These are phyloP conservation scores for Geococcyx californianus DNA, from an alignment of 2,113 vertebrate species.

Conservation along the genomic window DNA sequence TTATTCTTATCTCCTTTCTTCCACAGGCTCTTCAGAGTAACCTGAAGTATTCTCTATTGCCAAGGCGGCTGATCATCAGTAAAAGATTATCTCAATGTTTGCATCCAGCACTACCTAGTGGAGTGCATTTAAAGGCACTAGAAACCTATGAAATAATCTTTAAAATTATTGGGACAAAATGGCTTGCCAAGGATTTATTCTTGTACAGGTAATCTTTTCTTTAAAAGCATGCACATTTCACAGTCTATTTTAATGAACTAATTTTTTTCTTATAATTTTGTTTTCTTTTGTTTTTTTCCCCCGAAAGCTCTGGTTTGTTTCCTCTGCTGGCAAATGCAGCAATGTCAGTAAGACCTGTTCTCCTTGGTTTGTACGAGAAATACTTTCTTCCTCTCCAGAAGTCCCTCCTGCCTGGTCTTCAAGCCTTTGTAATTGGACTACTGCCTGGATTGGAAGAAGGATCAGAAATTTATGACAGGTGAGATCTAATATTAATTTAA, in stretches of 20 bases:
- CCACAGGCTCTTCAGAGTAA: slow-evolving; percentile 95
- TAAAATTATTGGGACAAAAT: slow-evolving; percentile 96
- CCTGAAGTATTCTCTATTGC: slow-evolving; percentile 91
- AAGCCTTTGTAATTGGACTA: slow-evolving; percentile 92
- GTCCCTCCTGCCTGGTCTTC: slow-evolving; percentile 91
- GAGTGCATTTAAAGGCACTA: slow-evolving; percentile 94
- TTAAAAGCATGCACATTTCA: background rate
- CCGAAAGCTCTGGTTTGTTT: slow-evolving; percentile 89
- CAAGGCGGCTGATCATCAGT: slow-evolving; percentile 89
- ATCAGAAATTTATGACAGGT: slow-evolving; percentile 95
- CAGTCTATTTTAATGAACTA: background rate
- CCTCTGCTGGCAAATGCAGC: slow-evolving; percentile 91
- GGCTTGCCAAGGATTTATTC: slow-evolving; percentile 90
- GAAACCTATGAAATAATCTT: slow-evolving; percentile 98
- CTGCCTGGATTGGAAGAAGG: slow-evolving; percentile 96
- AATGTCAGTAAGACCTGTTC: slow-evolving; percentile 91
- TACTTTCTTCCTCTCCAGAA: slow-evolving; percentile 96
- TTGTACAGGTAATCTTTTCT: slow-evolving; percentile 82
- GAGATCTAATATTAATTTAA: background rate
- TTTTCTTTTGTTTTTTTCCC: background rate
- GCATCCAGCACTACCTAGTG: slow-evolving; percentile 94
- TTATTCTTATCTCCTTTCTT: background rate
- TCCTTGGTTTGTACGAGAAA: slow-evolving; percentile 91
- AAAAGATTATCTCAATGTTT: slow-evolving; percentile 95
- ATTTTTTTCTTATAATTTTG: background rate